Conservation (phyloP, 1,140 invertebrate species). For the Drosophila quadrilineata region DNA sequence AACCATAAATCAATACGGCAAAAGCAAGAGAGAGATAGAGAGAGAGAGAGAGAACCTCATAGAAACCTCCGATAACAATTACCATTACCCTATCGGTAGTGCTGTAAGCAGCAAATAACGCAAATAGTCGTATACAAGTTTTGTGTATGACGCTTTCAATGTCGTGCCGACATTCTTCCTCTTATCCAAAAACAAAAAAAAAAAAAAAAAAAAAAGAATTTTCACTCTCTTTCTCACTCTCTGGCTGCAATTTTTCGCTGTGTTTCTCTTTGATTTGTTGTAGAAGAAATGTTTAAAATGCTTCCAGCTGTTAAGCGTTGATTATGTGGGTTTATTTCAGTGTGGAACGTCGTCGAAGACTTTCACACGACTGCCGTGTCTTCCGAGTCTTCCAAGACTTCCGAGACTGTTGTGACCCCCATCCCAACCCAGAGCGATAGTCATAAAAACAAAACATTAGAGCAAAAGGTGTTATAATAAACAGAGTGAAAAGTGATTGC, state of each 20-base stretch:
- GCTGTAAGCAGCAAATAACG: slow-evolving; percentile 20
- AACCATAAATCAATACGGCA: slow-evolving; percentile 58
- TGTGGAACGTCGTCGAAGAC: slow-evolving; percentile 27
- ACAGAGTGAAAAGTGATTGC: slow-evolving; percentile 48
- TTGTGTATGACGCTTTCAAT: too few species aligned
- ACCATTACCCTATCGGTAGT: slow-evolving; percentile 62
- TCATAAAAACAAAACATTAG: slow-evolving; percentile 28
- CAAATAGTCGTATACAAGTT: too few species aligned
- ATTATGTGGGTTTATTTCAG: slow-evolving; percentile 13
- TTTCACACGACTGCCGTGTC: slow-evolving; percentile 34
- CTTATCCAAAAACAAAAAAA: too few species aligned
- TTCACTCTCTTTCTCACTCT: background rate
- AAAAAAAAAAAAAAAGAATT: too few species aligned
- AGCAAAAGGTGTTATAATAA: slow-evolving; percentile 24
- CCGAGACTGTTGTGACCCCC: too few species aligned
- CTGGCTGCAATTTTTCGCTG: slow-evolving; percentile 12
- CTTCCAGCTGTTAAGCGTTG: slow-evolving; percentile 21
- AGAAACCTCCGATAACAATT: slow-evolving; percentile 44
- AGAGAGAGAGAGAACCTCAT: too few species aligned
- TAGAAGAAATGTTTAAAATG: slow-evolving; percentile 31
- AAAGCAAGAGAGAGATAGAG: too few species aligned
- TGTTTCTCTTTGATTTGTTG: slow-evolving; percentile 9
- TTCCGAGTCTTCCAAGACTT: too few species aligned
- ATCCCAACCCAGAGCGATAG: slow-evolving; percentile 6
- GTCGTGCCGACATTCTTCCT: slow-evolving; percentile 37